Conservation (phyloP, 2,888 invertebrate genomes). For the Uropetala carovei region DNA sequence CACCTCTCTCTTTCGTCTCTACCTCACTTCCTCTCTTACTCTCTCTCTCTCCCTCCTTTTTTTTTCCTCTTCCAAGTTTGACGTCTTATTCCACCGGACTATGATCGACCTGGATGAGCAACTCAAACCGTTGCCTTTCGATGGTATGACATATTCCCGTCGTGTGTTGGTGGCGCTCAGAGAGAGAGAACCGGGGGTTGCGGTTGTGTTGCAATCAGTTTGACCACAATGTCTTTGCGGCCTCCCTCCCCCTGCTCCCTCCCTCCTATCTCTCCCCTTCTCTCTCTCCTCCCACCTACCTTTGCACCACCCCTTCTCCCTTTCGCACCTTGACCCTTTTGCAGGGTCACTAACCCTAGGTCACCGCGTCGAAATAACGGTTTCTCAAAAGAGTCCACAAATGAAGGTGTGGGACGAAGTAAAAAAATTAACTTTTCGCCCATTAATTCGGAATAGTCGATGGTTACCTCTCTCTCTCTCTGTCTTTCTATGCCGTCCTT, state of each 20-base stretch:
- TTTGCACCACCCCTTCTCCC: background rate
- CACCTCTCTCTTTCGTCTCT: background rate
- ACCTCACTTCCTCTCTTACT: background rate
- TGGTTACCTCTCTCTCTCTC: background rate
- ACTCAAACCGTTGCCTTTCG: background rate
- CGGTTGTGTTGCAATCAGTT: constrained; percentile 42
- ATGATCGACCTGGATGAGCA: background rate
- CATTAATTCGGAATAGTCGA: constrained; percentile 20
- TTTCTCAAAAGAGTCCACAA: background rate
- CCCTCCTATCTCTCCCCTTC: background rate
- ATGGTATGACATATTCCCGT: background rate
- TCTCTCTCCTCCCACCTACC: background rate
- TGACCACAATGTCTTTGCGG: constrained; percentile 22
- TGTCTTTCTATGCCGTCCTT: too few relatives aligned
- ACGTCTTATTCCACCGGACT: background rate
- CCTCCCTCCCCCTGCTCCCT: background rate
- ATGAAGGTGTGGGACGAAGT: background rate
- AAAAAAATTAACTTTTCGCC: constrained; percentile 28
- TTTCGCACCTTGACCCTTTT: constrained; percentile 52
- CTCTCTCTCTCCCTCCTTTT: background rate
- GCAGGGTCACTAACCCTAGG: constrained; percentile 21
- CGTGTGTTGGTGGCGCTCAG: background rate
- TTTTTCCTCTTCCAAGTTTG: background rate
- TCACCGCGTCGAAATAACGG: constrained; percentile 30
- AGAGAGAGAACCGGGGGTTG: background rate